Evolutionary conservation across 2,797 vertebrate genomes (phyloP), one percentile per base, ranked within the genome.

Genomic region (Macropodus opercularis): DNA sequence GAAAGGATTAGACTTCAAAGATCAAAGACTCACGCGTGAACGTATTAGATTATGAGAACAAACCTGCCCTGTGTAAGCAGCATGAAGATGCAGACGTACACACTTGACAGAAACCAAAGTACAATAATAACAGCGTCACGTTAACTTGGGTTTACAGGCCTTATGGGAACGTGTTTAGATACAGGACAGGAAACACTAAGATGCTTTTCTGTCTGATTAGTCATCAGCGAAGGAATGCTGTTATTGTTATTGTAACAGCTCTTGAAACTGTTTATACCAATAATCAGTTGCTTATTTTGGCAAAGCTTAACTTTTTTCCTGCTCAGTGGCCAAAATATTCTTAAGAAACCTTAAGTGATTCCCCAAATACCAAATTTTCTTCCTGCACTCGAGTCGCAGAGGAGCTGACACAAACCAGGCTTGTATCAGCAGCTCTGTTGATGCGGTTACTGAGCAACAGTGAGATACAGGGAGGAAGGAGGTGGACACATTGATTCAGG

Each of bases 371-470:
- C 44, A 63, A n/a, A 47, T 54, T 41, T 32, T 35, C 21, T 46
- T 36, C 29, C 22, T 51, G 42, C 52, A 66, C 48, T 65, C 11
- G 57, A 63, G 40, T 70, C 49, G 49, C 15, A 12, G 32, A 21
- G 23, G 29, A 42, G 44, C 56, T 81, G 79, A 87, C 29, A 73
- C 8, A 72, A 68, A 59, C 70, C 79, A 87, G 79, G 49, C 57
- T 46, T 15, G 40, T 72, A 18, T 76, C 42, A 12, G 58, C 21
- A 1, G 40, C 57, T 49, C 18, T 88, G 83, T 88, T 86, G 79
- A 80, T 75, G 72, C 40, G 51, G 77, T 85, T 77, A 70, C 84
- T 7, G 14, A 41, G 81, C 46, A 69, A 80, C 79, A 44, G 63
- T 12, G 7, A 47, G 49, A 82, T 46, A 52, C 65, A 48, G 57